These are phyloP conservation scores for Parotia lawesii DNA, from an alignment of 2,113 vertebrate species.

Conservation along the genomic window DNA sequence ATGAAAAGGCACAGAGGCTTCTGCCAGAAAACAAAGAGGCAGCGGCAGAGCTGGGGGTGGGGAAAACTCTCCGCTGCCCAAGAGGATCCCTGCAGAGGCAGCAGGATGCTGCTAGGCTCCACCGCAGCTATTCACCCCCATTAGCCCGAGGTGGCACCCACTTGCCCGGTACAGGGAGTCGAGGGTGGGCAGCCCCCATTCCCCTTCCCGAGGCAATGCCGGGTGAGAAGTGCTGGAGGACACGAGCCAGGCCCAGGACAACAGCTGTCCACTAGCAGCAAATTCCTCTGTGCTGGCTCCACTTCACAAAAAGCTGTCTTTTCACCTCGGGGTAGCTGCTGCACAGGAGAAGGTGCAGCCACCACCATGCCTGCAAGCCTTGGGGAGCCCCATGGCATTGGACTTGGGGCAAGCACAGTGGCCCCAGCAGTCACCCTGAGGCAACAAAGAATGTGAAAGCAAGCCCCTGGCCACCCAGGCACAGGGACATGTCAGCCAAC, in stretches of 20 bases:
- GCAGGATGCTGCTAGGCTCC: constrained; percentile 35
- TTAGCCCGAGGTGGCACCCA: not conserved
- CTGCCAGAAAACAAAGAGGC: constrained; percentile 64
- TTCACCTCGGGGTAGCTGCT: not conserved
- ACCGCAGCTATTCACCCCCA: not conserved
- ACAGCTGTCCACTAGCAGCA: constrained; percentile 38
- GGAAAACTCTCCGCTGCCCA: constrained; percentile 62
- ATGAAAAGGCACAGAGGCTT: constrained; percentile 56
- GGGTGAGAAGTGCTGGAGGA: not conserved
- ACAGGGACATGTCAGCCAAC: not conserved
- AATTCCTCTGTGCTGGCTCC: constrained; percentile 1
- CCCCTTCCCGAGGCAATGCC: accelerated
- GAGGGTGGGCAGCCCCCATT: not conserved
- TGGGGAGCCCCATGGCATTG: accelerated
- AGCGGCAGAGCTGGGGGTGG: constrained; percentile 54
- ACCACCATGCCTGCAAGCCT: accelerated
- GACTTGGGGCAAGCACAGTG: accelerated
- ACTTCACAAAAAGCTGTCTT: not conserved
- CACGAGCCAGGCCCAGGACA: constrained; percentile 8
- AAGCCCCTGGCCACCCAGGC: not conserved
- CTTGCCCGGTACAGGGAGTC: not conserved
- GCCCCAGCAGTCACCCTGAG: not conserved
- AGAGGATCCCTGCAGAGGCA: constrained; percentile 55
- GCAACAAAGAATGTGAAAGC: not conserved
- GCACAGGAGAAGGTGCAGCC: not conserved